These are phyloP conservation scores for Buphagus erythrorhynchus DNA, from an alignment of 2,797 vertebrate species.

Conservation along the genomic window DNA sequence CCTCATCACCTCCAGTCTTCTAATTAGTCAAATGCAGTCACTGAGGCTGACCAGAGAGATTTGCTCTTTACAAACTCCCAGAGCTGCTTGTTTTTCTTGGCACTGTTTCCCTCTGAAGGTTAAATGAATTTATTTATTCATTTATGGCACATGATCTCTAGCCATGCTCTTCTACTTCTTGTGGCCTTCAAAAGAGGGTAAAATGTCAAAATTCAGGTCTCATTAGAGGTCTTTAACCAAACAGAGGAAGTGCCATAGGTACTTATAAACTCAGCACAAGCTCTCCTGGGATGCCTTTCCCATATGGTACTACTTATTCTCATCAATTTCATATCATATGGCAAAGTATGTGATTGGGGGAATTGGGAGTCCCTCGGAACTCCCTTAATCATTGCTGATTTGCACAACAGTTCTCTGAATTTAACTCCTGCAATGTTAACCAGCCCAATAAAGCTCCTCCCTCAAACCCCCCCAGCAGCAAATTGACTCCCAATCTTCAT, in stretches of 20 bases:
- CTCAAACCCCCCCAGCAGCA: background rate
- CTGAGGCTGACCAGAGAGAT: background rate
- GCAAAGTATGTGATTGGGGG: constrained; percentile 15
- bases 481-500: accelerated
- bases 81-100: constrained; percentile 16
- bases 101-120: background rate
- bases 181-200: background rate
- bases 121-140: constrained; percentile 11
- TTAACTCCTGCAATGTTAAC: background rate
- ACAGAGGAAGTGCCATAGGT: background rate
- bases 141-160: background rate
- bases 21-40: constrained; percentile 14
- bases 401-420: background rate
- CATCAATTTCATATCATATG: background rate
- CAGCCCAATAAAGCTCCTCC: background rate
- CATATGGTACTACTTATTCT: background rate
- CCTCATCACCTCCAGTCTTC: background rate
- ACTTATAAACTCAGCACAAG: constrained; percentile 1
- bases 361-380: background rate
- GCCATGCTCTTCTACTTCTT: background rate
- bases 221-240: constrained; percentile 11
- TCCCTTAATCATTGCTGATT: background rate
- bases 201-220: background rate
- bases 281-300: background rate
- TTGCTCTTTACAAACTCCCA: background rate